phyloP scores from a whole-genome alignment of 2,113 vertebrate species.

The Tyrannus savana region DNA sequence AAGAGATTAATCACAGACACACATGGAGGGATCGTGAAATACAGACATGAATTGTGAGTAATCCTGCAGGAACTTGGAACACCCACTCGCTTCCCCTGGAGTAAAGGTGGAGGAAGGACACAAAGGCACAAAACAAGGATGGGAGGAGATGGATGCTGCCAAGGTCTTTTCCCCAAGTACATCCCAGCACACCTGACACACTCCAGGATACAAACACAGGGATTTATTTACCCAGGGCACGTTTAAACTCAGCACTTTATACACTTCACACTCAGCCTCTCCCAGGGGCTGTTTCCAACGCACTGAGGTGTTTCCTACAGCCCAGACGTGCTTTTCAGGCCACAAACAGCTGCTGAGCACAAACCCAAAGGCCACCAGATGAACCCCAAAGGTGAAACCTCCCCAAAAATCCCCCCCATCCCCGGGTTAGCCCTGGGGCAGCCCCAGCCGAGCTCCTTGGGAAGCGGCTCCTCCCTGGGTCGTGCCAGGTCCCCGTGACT shows the following conservation, averaged over 20 bases:
- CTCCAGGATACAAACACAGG: rapidly evolving
- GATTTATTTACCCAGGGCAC: not conserved
- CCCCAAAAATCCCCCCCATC: not conserved
- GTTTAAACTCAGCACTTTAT: not conserved
- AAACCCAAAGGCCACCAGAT: not conserved
- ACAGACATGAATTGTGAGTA: rapidly evolving
- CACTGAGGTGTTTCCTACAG: not conserved
- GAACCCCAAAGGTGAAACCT: not conserved
- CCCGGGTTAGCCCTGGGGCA: not conserved
- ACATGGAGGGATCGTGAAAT: not conserved
- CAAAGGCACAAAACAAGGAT: not conserved
- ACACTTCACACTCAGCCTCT: not conserved
- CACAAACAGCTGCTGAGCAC: not conserved
- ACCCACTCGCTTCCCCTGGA: not conserved
- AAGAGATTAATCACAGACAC: not conserved
- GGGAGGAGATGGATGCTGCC: not conserved
- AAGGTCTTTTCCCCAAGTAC: not conserved
- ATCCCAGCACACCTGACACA: not conserved
- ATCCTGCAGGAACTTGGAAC: not conserved
- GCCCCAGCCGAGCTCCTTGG: not conserved
- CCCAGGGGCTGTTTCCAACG: not conserved
- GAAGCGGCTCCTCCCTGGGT: not conserved
- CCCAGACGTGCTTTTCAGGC: not conserved
- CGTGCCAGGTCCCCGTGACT: not conserved
- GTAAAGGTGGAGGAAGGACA: not conserved